Base-by-base conservation (phyloP, 37 sponge, comb jelly and placozoan genomes). In the Geodia barretti region DNA sequence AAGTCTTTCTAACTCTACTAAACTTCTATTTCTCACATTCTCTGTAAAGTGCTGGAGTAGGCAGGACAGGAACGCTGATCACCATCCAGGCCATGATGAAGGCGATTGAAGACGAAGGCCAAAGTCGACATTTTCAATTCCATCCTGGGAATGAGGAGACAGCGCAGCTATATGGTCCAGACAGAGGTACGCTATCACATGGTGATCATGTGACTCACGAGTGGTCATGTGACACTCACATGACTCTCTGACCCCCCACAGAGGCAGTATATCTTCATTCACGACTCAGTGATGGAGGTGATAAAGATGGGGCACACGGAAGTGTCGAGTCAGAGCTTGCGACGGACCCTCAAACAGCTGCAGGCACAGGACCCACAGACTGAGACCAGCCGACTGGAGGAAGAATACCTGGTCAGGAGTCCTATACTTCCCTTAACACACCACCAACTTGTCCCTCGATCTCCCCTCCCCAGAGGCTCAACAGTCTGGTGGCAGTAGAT, bases 171-270 rank as follows among this genome's bases (percentile, higher is more conserved):
- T 80, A 93, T 93, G 94, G 92, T 93, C 32, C 94, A 93, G 71
- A 93, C 94, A n/a, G 94, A 93, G 88, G 94, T 93, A 39, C n/a
- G 76, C 61, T n/a, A n/a, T n/a, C n/a, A n/a, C n/a, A n/a, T n/a
- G n/a, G 64, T n/a, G 25, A 39, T 23, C 17, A n/a, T n/a, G n/a
- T n/a, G n/a, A n/a, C n/a, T n/a, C n/a, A n/a, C n/a, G n/a, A n/a
- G n/a, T n/a, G n/a, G n/a, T n/a, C n/a, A n/a, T n/a, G n/a, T n/a
- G n/a, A 5, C 17, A 60, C 77, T 24, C 34, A 24, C 60, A 60
- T 76, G 14, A 33, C 32, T 14, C 9, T 74, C 40, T 41, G 26
- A 26, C 29, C 5, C 29, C 60, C 31, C 37, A 1, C 61, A 94
- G 95, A 62, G 67, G 25, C 95, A 94, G 67, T 94, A 92, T 68